Evolutionary conservation across 2,888 invertebrate genomes (phyloP).

Genomic region (Rapana venosa): DNA sequence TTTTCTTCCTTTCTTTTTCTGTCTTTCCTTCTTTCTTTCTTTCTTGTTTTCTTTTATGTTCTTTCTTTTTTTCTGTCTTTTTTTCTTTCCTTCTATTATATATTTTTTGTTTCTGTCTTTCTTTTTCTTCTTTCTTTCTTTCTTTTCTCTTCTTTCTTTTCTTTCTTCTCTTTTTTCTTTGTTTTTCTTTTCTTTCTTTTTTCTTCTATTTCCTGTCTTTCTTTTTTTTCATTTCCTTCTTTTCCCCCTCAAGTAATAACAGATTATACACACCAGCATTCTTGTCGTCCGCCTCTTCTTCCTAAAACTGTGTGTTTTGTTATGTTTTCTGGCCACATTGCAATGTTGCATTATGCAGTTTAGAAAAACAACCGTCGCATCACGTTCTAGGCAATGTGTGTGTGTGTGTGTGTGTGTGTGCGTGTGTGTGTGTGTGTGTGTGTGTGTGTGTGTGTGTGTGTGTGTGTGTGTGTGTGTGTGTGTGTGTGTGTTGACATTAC

Average conservation of each 20-base stretch:
- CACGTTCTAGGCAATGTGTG: too few species aligned
- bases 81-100: background rate
- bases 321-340: too few species aligned
- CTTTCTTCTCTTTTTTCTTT: constrained; percentile 1
- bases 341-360: too few species aligned
- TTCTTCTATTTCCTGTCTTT: background rate
- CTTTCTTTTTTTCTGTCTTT: background rate
- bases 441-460: too few species aligned
- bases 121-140: background rate
- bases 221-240: constrained; percentile 3
- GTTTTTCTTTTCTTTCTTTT: background rate
- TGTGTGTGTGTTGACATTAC: too few species aligned
- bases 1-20: background rate
- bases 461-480: too few species aligned
- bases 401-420: too few species aligned
- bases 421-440: too few species aligned
- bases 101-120: background rate
- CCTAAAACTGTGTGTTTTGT: too few species aligned
- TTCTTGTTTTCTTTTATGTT: background rate
- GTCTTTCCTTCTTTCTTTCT: background rate
- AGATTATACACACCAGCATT: too few species aligned
- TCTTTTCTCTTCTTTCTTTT: background rate
- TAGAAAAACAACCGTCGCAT: too few species aligned
- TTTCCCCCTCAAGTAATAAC: background rate
- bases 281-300: too few species aligned